Base-by-base conservation (phyloP, 2,888 invertebrate genomes). In the Eledona agricola region DNA sequence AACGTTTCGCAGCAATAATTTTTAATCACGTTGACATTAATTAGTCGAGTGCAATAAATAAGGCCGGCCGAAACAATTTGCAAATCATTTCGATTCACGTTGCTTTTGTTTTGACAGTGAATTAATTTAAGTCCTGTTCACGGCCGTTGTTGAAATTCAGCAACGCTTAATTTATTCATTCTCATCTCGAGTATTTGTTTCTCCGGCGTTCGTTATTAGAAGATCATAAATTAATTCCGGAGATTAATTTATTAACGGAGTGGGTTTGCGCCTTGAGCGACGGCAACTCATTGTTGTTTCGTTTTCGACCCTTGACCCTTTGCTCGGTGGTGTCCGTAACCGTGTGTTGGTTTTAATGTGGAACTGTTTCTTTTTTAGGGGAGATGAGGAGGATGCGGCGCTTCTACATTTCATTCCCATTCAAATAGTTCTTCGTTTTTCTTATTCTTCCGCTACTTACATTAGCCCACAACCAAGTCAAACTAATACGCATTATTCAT, bases 171-270 rank as follows among this genome's bases (percentile, higher is more conserved):
- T 68, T 70, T 67, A 70, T 70, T 70, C 67, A 66, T 64, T 63
- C 55, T 59, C 63, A 60, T 59, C 63, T 59, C 55, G 60, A 62
- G 62, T 70, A 68, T 70, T 70, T 69, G 69, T 69, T 69, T 68
- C 69, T 66, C 62, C 58, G 56, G 56, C 64, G 64, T 66, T 68
- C 45, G 42, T 65, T 66, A 66, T 69, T 70, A 69, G 67, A 66
- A 66, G 68, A 68, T 68, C 66, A 67, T 69, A 68, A 68, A 70
- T 69, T 70, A 69, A 69, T 70, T 64, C 57, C 64, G 53, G 52
- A 65, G 67, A 69, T 69, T 70, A 70, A 70, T 69, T 70, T 70
- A 70, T n/a, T n/a, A n/a, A n/a, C n/a, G n/a, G 43, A 45, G 51
- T 35, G 51, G 51, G 42, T 43, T 43, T 45, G 51, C 51, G 51